These are phyloP conservation scores for Molossus molossus DNA, from an alignment of 2,797 vertebrate species.

Conservation along the genomic window DNA sequence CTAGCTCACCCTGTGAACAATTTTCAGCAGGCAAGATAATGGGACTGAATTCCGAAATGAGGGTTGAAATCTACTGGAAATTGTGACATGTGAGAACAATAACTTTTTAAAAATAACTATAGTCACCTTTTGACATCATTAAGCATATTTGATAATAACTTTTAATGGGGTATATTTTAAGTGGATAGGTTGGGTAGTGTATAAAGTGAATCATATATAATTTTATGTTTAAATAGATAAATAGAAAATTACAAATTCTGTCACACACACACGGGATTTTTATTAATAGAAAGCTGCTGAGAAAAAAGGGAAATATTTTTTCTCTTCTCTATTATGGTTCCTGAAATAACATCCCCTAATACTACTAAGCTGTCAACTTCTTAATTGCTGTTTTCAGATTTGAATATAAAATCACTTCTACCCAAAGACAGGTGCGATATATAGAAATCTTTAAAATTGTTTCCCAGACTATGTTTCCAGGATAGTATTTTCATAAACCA, in stretches of 20 bases:
- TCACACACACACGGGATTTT: neutral
- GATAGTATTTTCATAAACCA: neutral
- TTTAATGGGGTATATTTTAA: conserved; percentile 83
- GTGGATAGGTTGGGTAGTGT: conserved; percentile 36
- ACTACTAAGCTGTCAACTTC: conserved; percentile 2
- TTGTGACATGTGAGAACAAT: conserved; percentile 53
- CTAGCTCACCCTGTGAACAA: conserved; percentile 88
- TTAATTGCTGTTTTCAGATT: conserved; percentile 52
- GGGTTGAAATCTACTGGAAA: conserved; percentile 80
- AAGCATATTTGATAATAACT: conserved; percentile 79
- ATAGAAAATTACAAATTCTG: neutral
- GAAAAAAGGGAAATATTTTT: conserved; percentile 41
- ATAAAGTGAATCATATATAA: conserved; percentile 70
- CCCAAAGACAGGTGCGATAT: neutral
- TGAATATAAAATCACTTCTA: conserved; percentile 45
- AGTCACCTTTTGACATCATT: conserved; percentile 82
- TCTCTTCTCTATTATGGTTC: conserved; percentile 7
- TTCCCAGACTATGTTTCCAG: conserved; percentile 6
- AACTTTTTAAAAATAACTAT: conserved; percentile 74
- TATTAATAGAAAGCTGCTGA: conserved; percentile 50
- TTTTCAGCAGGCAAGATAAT: conserved; percentile 89
- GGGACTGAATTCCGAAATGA: conserved; percentile 89
- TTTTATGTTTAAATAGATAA: conserved; percentile 70
- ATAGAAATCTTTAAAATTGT: neutral
- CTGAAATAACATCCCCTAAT: conserved; percentile 37